These are phyloP conservation scores for Craseonycteris thonglongyai DNA, from an alignment of 2,113 vertebrate genomes.

Conservation along the genomic window DNA sequence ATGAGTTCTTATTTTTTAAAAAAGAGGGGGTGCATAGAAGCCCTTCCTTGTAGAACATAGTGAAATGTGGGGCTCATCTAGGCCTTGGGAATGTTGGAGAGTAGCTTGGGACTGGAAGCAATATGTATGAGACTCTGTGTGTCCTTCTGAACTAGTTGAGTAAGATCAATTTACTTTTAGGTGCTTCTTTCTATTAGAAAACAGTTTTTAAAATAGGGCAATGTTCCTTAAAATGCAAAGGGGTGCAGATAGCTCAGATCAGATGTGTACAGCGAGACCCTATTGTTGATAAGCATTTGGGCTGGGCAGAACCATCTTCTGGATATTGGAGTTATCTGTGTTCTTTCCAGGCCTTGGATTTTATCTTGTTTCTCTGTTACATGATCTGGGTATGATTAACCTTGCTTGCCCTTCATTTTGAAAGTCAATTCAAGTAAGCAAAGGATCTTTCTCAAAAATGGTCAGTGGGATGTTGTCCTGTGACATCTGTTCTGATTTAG, in stretches of 20 bases:
- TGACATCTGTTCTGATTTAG: neutral
- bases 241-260: neutral
- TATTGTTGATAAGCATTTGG: neutral
- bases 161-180: neutral
- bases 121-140: neutral
- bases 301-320: neutral
- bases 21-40: neutral
- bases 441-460: slow-evolving; percentile 1
- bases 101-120: neutral
- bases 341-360: neutral
- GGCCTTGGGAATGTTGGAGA: neutral
- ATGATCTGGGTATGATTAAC: neutral
- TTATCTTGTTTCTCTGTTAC: neutral
- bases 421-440: neutral
- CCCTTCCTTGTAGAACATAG: neutral
- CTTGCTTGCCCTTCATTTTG: neutral
- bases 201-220: neutral
- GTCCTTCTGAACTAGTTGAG: neutral
- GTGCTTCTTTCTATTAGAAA: neutral
- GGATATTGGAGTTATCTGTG: neutral
- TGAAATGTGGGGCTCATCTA: neutral
- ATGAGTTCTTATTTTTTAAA: neutral
- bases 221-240: neutral
- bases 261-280: neutral
- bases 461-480: neutral